Base-by-base conservation (phyloP, 2,113 vertebrate genomes). In the Ophiodon elongatus region DNA sequence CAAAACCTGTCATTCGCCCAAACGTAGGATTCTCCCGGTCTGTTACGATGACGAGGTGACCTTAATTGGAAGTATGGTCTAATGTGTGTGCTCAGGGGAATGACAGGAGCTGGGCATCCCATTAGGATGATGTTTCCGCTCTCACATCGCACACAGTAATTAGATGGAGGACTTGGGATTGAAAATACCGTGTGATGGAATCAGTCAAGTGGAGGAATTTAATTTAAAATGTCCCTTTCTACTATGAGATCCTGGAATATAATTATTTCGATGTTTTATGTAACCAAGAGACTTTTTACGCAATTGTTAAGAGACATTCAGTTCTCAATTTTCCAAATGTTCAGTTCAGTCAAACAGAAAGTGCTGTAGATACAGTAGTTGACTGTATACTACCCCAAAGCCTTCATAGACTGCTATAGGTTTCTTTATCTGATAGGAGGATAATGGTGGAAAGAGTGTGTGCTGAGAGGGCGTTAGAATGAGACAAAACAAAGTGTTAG, bases 41-140 rank as follows among this genome's bases (percentile, higher is more conserved):
- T 70, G 43, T 65, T 66, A 56, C 47, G 63, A 67, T 19, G 62
- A 71, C 50, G 41, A 79, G n/a, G 4, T 31, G 6, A 80, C 78
- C 82, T 91, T 89, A 93, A 93, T 92, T 94, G 86, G 85, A 88
- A 87, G 79, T 57, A 47, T 52, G 54, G 73, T 87, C 66, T 90
- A 73, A 91, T 89, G 88, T 86, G 80, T 77, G 52, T n/a, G 63
- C 93, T 78, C 84, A 47, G 56, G 88, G 90, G 83, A 88, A 63
- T 21, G 43, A 79, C 13, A 70, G 67, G 67, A 85, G 82, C 80
- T 1, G 68, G 78, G 79, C 69, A 83, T 92, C 82, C 82, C 78
- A 90, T 89, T 82, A 89, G 39, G 45, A 76, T 60, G 70, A 72
- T 67, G 77, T 73, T 75, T 90, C 72, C 54, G 76, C 79, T 68